Conservation (phyloP, 2,888 invertebrate species). For the Hypsopygia costalis region DNA sequence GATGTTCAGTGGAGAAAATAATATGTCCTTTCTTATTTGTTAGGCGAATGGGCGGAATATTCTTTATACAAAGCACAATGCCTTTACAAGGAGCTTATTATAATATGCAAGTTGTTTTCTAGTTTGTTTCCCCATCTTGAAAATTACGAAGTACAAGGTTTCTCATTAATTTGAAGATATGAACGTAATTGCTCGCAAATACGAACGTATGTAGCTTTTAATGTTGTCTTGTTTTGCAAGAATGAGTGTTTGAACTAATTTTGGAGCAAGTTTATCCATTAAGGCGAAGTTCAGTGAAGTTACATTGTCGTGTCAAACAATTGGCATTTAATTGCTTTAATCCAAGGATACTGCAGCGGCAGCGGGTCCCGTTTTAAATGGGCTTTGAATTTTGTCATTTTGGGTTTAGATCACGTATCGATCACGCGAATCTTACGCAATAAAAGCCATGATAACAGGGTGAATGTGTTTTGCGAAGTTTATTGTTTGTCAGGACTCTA, state of each 20-base stretch:
- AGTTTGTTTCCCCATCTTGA: constrained; percentile 6
- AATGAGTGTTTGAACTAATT: constrained; percentile 1
- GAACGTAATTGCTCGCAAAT: not conserved
- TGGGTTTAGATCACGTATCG: not conserved
- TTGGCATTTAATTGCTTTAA: not conserved
- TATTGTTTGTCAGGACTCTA: too few species aligned
- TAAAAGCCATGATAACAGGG: too few species aligned
- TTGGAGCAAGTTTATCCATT: not conserved
- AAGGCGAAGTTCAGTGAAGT: not conserved
- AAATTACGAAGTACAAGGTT: constrained; percentile 6
- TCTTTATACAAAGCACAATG: constrained; percentile 5
- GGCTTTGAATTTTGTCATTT: not conserved
- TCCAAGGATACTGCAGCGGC: constrained; percentile 2
- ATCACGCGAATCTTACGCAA: not conserved
- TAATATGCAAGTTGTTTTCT: constrained; percentile 12
- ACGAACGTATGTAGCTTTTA: not conserved
- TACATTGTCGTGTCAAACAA: not conserved
- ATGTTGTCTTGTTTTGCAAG: not conserved
- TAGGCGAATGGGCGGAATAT: constrained; percentile 10
- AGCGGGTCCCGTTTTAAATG: not conserved
- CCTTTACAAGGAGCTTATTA: constrained; percentile 16
- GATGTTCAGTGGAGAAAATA: constrained; percentile 13
- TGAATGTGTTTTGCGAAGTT: too few species aligned
- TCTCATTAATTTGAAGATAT: not conserved
- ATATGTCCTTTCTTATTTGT: constrained; percentile 13